phyloP scores from a whole-genome alignment of 1,140 invertebrate species.

The Archivesica marissinica region DNA sequence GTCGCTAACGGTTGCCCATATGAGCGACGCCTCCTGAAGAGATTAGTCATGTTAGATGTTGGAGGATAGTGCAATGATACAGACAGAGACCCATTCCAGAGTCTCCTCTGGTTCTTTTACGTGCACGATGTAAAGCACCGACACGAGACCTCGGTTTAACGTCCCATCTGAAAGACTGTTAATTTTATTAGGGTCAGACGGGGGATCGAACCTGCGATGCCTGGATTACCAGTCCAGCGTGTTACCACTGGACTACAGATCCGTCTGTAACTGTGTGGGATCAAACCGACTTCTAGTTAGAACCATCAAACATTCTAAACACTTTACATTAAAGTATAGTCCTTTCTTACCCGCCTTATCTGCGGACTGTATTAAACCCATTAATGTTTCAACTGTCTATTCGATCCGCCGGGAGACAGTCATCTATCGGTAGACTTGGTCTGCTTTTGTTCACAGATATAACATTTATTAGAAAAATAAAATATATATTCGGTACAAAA shows the following conservation, averaged over 20 bases:
- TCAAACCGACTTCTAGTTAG: neutral
- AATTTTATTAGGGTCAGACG: neutral
- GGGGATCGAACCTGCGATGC: neutral
- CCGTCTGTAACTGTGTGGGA: neutral
- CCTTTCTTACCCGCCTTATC: neutral
- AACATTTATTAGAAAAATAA: conserved; percentile 5
- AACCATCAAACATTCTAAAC: neutral
- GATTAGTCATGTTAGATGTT: too few relatives aligned
- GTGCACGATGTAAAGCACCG: too few relatives aligned
- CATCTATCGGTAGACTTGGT: neutral
- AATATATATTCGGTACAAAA: neutral
- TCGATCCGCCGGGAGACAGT: neutral
- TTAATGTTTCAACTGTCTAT: neutral
- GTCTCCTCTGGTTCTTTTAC: too few relatives aligned
- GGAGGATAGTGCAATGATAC: too few relatives aligned
- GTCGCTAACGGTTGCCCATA: too few relatives aligned
- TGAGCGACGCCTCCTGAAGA: too few relatives aligned
- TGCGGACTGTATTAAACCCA: neutral
- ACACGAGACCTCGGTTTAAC: neutral
- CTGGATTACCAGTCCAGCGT: neutral
- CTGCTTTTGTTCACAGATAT: too few relatives aligned
- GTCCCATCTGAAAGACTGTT: neutral
- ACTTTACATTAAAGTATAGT: conserved; percentile 1
- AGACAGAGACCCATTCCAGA: too few relatives aligned
- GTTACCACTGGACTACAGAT: neutral